Conservation (phyloP, 2,888 invertebrate species). For the Spisula subtruncata region DNA sequence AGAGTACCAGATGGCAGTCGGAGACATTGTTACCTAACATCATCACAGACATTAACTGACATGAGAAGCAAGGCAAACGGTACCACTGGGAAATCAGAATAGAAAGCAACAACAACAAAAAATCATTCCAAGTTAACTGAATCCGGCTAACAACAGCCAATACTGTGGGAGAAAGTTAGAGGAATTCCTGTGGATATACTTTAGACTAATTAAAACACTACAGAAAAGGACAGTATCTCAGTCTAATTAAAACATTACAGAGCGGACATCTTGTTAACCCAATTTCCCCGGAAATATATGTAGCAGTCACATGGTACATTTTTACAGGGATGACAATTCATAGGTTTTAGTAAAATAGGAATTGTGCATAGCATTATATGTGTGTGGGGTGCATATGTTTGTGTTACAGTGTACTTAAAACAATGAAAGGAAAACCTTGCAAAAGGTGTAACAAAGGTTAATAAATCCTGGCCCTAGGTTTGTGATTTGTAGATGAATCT, state of each 20-base stretch:
- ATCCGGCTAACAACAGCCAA: not conserved
- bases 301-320: no score
- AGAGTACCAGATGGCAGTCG: not conserved
- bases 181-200: not conserved
- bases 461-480: no score
- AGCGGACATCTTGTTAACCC: not conserved
- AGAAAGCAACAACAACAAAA: constrained; percentile 19
- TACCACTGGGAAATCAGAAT: constrained; percentile 4
- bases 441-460: no score
- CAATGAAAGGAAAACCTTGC: no score
- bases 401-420: not conserved
- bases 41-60: constrained; percentile 23
- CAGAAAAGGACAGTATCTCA: not conserved
- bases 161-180: not conserved
- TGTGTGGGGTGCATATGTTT: not conserved
- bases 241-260: constrained; percentile 19
- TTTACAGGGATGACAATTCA: not conserved
- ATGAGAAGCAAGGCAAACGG: not conserved
- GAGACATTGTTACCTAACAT: not conserved
- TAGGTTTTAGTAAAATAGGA: no score
- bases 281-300: no score
- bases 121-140: not conserved
- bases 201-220: constrained; percentile 1
- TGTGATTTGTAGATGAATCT: no score
- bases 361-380: no score